These are phyloP conservation scores for Echinarachnius parma DNA, from an alignment of 53 echinoderm and acorn worm genomes.

Conservation along the genomic window DNA sequence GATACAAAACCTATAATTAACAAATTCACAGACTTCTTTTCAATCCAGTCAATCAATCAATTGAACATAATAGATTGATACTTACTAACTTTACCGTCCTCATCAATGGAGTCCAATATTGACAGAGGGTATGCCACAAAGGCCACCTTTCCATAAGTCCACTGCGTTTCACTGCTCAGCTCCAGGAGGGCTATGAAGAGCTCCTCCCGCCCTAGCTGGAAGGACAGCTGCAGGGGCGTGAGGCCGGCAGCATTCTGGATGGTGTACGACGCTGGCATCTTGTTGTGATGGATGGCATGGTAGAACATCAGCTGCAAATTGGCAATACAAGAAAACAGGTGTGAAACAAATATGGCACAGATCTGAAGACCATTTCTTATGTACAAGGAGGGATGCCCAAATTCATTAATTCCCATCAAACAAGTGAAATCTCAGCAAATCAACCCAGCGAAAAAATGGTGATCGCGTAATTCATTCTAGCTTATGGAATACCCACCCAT, in stretches of 20 bases:
- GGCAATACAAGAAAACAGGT: no score
- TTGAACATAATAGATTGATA: not conserved
- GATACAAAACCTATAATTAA: no score
- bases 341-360: no score
- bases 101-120: slow-evolving; percentile 74
- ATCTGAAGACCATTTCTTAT: no score
- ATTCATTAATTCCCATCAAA: no score
- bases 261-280: slow-evolving; percentile 70
- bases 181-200: slow-evolving; percentile 79
- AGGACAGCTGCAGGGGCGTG: slow-evolving; percentile 83
- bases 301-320: slow-evolving; percentile 80
- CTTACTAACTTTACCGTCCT: slow-evolving; percentile 74
- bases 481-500: no score
- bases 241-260: slow-evolving; percentile 68
- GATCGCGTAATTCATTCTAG: no score
- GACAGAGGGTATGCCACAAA: slow-evolving; percentile 83
- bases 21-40: not conserved
- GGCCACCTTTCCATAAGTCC: slow-evolving; percentile 76
- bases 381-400: no score
- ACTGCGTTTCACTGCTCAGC: slow-evolving; percentile 77
- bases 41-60: not conserved
- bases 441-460: no score
- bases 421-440: no score
- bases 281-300: slow-evolving; percentile 72
- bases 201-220: slow-evolving; percentile 71